Conservation (phyloP, 2,113 vertebrate species). For the Theristicus caerulescens region DNA sequence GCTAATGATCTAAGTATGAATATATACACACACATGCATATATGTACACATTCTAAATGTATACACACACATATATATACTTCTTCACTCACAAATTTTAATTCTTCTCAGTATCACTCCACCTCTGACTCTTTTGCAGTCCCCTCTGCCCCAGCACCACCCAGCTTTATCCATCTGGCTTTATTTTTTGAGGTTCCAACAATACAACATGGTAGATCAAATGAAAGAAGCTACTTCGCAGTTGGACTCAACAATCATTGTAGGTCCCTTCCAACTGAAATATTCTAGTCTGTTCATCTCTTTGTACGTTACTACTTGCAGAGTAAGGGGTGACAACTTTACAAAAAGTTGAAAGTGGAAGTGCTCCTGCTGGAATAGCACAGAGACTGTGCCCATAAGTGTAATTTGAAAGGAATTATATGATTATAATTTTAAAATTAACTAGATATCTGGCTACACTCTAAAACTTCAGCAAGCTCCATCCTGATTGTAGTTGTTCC, state of each 20-base stretch:
- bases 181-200: neutral
- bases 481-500: neutral
- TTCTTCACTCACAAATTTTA: neutral
- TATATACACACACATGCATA: no score
- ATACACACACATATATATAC: neutral
- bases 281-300: fast-evolving
- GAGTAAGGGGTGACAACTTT: neutral
- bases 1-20: neutral
- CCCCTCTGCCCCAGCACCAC: neutral
- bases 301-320: neutral
- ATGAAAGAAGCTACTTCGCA: neutral
- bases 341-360: neutral
- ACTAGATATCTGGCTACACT: fast-evolving
- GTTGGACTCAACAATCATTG: fast-evolving
- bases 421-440: neutral
- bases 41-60: neutral
- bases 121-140: neutral
- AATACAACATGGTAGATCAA: fast-evolving
- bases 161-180: neutral
- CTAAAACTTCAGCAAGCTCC: no score
- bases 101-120: neutral
- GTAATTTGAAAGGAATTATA: neutral
- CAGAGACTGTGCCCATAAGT: no score
- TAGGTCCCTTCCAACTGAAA: neutral
- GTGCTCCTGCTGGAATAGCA: neutral